Conservation (phyloP, 2,888 invertebrate genomes). For the Cartodere bifasciata region DNA sequence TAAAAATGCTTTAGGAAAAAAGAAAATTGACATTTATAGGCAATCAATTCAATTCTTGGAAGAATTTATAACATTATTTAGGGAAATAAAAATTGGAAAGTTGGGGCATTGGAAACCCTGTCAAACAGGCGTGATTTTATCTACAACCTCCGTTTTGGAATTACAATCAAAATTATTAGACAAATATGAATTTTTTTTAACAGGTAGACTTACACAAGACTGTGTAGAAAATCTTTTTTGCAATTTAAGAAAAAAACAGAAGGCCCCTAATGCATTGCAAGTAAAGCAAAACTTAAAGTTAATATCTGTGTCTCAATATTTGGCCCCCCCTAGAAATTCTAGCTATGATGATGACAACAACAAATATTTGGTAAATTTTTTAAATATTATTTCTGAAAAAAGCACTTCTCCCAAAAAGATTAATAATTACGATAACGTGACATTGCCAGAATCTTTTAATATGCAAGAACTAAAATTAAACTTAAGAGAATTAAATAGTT, state of each 20-base stretch:
- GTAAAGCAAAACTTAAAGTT: too few relatives aligned
- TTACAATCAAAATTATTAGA: too few relatives aligned
- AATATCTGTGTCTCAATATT: too few relatives aligned
- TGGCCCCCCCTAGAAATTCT: conserved; percentile 7
- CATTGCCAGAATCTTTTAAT: conserved; percentile 4
- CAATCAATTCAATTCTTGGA: conserved; percentile 12
- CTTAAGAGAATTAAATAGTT: conserved; percentile 14
- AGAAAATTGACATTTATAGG: conserved; percentile 11
- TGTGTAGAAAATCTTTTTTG: too few relatives aligned
- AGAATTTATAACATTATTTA: conserved; percentile 13
- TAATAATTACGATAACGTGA: conserved; percentile 9
- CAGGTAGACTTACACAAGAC: too few relatives aligned
- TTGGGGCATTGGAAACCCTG: conserved; percentile 15
- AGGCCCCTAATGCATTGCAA: too few relatives aligned
- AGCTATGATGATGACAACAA: too few relatives aligned
- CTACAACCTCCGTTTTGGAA: too few relatives aligned
- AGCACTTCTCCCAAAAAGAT: too few relatives aligned
- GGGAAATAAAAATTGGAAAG: conserved; percentile 8
- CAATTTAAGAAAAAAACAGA: too few relatives aligned
- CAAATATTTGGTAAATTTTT: conserved; percentile 14
- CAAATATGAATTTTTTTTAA: too few relatives aligned
- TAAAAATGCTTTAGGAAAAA: conserved; percentile 14
- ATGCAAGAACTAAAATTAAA: conserved; percentile 10
- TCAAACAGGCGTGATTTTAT: too few relatives aligned
- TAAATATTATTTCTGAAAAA: conserved; percentile 9